These are phyloP conservation scores for Sebastes goodei DNA, from an alignment of 2,797 vertebrate genomes.

Conservation along the genomic window DNA sequence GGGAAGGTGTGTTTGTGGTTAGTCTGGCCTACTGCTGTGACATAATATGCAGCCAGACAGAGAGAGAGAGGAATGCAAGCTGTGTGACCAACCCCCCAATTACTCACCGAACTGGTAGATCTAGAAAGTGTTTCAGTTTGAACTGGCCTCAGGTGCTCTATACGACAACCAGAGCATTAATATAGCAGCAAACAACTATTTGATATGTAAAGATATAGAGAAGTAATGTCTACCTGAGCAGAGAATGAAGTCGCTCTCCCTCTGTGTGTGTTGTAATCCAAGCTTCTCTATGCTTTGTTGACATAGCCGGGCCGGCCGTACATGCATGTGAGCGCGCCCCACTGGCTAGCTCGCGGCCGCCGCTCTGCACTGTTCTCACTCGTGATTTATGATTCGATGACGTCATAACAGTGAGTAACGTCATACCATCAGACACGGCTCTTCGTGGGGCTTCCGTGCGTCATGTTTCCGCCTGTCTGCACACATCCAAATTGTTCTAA, in stretches of 20 bases:
- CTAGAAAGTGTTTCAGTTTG: slow-evolving; percentile 6
- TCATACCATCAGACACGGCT: no score
- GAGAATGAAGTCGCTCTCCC: neutral
- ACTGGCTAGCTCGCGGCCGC: no score
- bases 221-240: neutral
- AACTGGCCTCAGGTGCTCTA: neutral
- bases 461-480: no score
- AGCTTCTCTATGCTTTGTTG: neutral
- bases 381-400: neutral
- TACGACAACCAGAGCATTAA: neutral
- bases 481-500: no score
- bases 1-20: slow-evolving; percentile 38
- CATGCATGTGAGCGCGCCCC: no score
- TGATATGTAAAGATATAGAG: neutral
- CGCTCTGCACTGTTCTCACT: neutral
- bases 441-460: no score
- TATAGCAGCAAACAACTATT: neutral
- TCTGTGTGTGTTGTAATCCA: neutral
- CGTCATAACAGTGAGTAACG: no score
- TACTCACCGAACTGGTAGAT: slow-evolving; percentile 44
- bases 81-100: slow-evolving; percentile 52
- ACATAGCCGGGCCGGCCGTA: neutral
- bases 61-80: slow-evolving; percentile 16
- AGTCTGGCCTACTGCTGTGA: slow-evolving; percentile 48
- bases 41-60: slow-evolving; percentile 51